phyloP scores from a whole-genome alignment of 2,797 vertebrate genomes.

The Columba guinea region DNA sequence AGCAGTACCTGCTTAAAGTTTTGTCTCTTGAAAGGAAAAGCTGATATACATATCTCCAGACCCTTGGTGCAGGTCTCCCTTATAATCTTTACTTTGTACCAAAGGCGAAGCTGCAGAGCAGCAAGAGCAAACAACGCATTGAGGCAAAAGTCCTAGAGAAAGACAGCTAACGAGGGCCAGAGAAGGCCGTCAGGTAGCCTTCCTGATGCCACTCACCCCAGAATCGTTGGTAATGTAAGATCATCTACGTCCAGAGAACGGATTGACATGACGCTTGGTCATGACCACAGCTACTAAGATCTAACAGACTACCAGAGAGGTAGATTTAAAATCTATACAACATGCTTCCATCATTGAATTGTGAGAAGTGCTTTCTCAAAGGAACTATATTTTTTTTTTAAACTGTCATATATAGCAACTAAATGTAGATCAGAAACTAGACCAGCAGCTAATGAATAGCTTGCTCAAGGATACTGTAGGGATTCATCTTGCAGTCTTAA shows the following conservation, averaged over 20 bases:
- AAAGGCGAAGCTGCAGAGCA: background rate
- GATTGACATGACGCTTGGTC: background rate
- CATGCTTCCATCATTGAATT: background rate
- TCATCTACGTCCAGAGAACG: background rate
- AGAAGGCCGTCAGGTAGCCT: background rate
- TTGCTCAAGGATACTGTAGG: background rate
- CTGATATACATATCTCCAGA: background rate
- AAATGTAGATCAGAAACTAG: background rate
- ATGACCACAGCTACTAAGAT: background rate
- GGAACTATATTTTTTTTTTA: background rate
- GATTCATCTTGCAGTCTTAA: constrained; percentile 10
- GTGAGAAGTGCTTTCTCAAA: background rate
- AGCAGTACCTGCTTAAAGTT: background rate
- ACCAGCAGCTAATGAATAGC: background rate
- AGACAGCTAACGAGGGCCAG: background rate
- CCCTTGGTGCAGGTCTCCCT: background rate
- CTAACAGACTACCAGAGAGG: background rate
- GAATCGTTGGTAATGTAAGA: background rate
- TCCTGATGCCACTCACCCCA: background rate
- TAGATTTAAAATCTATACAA: background rate
- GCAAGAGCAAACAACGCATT: background rate
- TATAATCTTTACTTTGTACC: background rate
- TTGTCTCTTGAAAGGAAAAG: background rate
- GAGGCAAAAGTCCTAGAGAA: background rate
- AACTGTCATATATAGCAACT: background rate